phyloP scores from a whole-genome alignment of 1,140 invertebrate genomes.

The Tetramorium parvispinum region DNA sequence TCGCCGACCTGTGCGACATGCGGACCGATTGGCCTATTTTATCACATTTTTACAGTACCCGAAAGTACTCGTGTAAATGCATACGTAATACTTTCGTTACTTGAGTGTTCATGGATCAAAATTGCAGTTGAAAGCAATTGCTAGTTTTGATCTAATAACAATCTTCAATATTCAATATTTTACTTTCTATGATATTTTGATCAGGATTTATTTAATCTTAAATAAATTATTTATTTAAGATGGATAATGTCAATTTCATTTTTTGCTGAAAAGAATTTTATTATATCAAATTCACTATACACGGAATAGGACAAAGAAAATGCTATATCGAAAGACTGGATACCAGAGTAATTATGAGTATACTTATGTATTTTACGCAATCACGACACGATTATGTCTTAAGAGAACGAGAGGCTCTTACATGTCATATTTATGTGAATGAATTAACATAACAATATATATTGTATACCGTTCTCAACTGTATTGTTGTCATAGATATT shows the following conservation, averaged over 20 bases:
- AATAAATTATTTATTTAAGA: constrained; percentile 51
- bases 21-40: constrained; percentile 72
- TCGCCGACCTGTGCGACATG: constrained; percentile 28
- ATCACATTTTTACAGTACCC: constrained; percentile 62
- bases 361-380: constrained; percentile 79
- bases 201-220: constrained; percentile 57
- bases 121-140: not conserved
- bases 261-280: constrained; percentile 48
- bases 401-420: constrained; percentile 76
- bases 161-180: not conserved
- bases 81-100: constrained; percentile 58
- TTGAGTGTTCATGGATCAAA: constrained; percentile 48
- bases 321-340: constrained; percentile 76
- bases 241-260: constrained; percentile 18
- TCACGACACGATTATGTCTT: constrained; percentile 76
- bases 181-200: not conserved
- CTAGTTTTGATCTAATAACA: not conserved
- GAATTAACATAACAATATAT: constrained; percentile 75
- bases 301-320: constrained; percentile 62
- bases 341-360: constrained; percentile 74
- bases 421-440: constrained; percentile 76
- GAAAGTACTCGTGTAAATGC: constrained; percentile 67
- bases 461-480: constrained; percentile 81
- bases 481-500: constrained; percentile 84
- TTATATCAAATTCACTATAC: constrained; percentile 50